Base-by-base conservation (phyloP, 2,888 invertebrate species). In the Cantharis flavilabris region DNA sequence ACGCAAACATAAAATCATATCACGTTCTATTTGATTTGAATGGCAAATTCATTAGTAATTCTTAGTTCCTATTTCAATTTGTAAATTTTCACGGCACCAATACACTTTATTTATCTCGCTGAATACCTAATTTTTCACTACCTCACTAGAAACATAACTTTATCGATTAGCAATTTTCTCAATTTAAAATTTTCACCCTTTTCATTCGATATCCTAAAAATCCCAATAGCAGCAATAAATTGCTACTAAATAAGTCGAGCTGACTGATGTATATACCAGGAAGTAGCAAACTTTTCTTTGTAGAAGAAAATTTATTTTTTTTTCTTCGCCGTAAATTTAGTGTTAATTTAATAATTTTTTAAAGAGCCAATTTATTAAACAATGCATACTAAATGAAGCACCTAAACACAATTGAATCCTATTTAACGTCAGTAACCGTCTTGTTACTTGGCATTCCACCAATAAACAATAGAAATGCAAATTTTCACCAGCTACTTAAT, bases 401-500 rank as follows among this genome's bases (percentile, higher is more conserved):
- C 70, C 70, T 33, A 70, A 76, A 70, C 63, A 70, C 76, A 72
- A 76, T 76, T 70, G 70, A 69, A 76, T 65, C 70, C 63, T 65
- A 76, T 72, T 76, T 72, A 76, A 72, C 70, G 72, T 72, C 69
- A 71, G 70, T 70, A 76, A 69, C 72, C 71, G 70, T 71, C 73
- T 71, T 73, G 71, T 73, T 73, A 71, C 73, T 73, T 73, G 71
- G 62, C 67, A 73, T 76, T 76, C 71, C 69, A 69, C 77, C 63
- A 70, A 75, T 72, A 67, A 74, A 77, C 74, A 74, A 71, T 71
- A 64, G 71, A 75, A 77, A 74, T 75, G 77, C 69, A 74, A 75
- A 77, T 77, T 74, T 77, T 71, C 76, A 71, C 69, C 75, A 75
- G 64, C 76, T 70, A 26, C 76, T 73, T 73, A 76, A 76, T 76